Conservation (phyloP, 2,888 invertebrate genomes). For the Drosophila mayaguana region DNA sequence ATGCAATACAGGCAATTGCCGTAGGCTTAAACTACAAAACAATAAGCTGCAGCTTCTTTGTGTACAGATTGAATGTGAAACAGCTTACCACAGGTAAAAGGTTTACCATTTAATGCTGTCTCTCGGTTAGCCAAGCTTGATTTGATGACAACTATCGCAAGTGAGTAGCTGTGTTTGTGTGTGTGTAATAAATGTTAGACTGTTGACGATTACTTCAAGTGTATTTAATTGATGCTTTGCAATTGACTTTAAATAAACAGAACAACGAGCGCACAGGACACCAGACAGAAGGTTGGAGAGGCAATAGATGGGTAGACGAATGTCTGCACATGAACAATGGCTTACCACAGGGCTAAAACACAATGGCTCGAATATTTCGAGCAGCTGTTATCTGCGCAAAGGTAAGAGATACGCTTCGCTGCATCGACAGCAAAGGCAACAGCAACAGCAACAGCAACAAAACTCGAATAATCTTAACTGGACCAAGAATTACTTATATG, state of each 20-base stretch:
- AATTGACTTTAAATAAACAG: slow-evolving; percentile 57
- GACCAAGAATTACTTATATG: slow-evolving; percentile 24
- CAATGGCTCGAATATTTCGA: slow-evolving; percentile 31
- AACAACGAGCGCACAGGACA: slow-evolving; percentile 20
- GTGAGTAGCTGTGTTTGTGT: not conserved
- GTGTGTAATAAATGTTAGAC: slow-evolving; percentile 13
- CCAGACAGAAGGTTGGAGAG: slow-evolving; percentile 3
- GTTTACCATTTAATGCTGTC: slow-evolving; percentile 41
- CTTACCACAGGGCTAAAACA: slow-evolving; percentile 32
- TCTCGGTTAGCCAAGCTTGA: slow-evolving; percentile 45
- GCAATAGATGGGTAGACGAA: not conserved
- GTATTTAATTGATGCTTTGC: slow-evolving; percentile 59
- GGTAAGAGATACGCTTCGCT: slow-evolving; percentile 44
- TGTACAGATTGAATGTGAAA: slow-evolving; percentile 50
- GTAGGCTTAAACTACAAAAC: slow-evolving; percentile 2
- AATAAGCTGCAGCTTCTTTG: slow-evolving; percentile 1
- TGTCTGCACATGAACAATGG: slow-evolving; percentile 25
- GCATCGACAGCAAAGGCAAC: slow-evolving; percentile 15
- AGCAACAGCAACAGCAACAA: not conserved
- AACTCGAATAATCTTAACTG: slow-evolving; percentile 18
- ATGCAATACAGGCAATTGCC: slow-evolving; percentile 27
- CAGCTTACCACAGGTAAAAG: slow-evolving; percentile 38
- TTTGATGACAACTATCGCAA: slow-evolving; percentile 44
- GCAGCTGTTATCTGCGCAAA: slow-evolving; percentile 46
- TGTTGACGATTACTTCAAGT: slow-evolving; percentile 60